Conservation (phyloP, 2,797 vertebrate species). For the Discoglossus pictus region DNA sequence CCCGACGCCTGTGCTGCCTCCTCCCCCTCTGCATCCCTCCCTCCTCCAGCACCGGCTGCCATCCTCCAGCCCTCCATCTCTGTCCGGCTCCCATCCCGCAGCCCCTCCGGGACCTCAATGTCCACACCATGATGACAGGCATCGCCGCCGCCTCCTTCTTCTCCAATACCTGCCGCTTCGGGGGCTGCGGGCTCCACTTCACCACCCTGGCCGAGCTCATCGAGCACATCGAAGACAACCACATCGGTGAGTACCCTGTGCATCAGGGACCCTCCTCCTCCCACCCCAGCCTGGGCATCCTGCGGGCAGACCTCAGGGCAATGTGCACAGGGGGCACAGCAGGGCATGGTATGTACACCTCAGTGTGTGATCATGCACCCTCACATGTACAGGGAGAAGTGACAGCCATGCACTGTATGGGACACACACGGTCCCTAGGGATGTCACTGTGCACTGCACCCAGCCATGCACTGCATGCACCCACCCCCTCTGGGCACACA, state of each 20-base stretch:
- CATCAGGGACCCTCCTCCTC: slow-evolving; percentile 50
- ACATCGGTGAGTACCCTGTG: slow-evolving; percentile 84
- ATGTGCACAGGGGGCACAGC: slow-evolving; percentile 26
- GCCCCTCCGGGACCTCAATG: slow-evolving; percentile 74
- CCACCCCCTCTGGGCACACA: background rate
- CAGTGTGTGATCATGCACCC: too few relatives aligned
- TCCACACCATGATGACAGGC: slow-evolving; percentile 90
- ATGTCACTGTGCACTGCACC: too few relatives aligned
- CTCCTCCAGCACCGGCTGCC: slow-evolving; percentile 53
- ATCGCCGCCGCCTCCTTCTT: slow-evolving; percentile 98
- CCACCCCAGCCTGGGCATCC: slow-evolving; percentile 49
- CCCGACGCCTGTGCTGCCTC: slow-evolving; percentile 58
- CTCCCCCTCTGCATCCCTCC: slow-evolving; percentile 54
- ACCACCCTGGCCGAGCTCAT: slow-evolving; percentile 92
- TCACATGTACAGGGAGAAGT: slow-evolving; percentile 30
- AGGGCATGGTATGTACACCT: too few relatives aligned
- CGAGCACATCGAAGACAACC: slow-evolving; percentile 94
- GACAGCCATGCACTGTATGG: background rate
- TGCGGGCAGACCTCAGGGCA: slow-evolving; percentile 44
- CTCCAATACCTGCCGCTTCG: slow-evolving; percentile 93
- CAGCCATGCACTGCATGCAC: slow-evolving; percentile 7
- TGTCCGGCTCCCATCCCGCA: slow-evolving; percentile 74
- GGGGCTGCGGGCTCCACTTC: slow-evolving; percentile 92
- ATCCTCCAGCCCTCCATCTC: slow-evolving; percentile 60
- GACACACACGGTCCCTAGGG: background rate